Evolutionary conservation across 2,888 invertebrate species (phyloP), one percentile per base, ranked within the genome.

Genomic region (Dimorphilus gyrociliatus): DNA sequence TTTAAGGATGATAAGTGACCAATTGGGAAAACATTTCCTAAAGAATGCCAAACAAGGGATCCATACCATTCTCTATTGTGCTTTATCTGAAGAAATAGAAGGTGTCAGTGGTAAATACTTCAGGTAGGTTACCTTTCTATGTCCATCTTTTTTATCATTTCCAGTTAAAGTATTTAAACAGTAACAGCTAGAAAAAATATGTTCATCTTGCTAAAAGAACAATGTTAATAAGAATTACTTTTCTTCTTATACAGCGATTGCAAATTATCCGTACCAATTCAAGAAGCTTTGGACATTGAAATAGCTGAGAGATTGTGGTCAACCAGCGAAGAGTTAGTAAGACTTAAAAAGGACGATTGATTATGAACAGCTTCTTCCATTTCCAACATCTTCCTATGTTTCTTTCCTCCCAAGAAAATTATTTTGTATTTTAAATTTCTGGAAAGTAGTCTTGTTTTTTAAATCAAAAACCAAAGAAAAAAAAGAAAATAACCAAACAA

Each of bases 11-110:
- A n/a, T n/a, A n/a, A n/a, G n/a, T n/a, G n/a, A n/a, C n/a, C n/a
- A n/a, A n/a, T n/a, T n/a, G n/a, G n/a, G n/a, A n/a, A n/a, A n/a
- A n/a, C n/a, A n/a, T n/a, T n/a, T n/a, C n/a, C n/a, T n/a, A n/a
- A n/a, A n/a, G n/a, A n/a, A n/a, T n/a, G n/a, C 30, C 4, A 23
- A 17, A 16, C 19, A 30, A 16, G 30, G 30, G n/a, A 26, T 26
- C 12, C 30, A 30, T 12, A 30, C 30, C 25, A 17, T 16, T 6
- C 14, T 30, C 10, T 30, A 25, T 16, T 30, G 30, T 17, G 30
- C 30, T 7, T 19, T 25, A 3, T 25, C 30, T 7, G 19, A 23
- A 10, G 30, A 30, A 3, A 15, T 30, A 5, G 30, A 19, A 3
- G 25, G 26, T 2, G 30, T 25, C 12, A 30, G 12, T 3, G 30